Percentiles rank a stretch among this genome's conserved stretches.
Conservation (phyloP, 1,140 invertebrate genomes). For the Mercenaria mercenaria region DNA sequence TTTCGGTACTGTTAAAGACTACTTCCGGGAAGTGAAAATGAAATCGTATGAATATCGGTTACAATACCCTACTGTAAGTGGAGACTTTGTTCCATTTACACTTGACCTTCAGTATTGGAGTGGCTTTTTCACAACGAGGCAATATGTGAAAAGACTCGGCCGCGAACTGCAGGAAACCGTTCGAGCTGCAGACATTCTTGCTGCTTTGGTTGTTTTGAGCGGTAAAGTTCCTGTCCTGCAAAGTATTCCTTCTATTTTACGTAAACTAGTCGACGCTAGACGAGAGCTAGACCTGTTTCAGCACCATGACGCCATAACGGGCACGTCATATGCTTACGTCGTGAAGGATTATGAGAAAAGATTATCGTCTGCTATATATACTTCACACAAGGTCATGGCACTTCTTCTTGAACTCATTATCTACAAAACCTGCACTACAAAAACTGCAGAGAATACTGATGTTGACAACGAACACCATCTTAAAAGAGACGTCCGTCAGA, state of each 20-base stretch:
- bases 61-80: background rate
- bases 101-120: background rate
- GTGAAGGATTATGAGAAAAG: conserved; percentile 97
- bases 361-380: background rate
- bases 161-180: background rate
- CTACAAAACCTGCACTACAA: background rate
- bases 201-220: background rate
- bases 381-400: background rate
- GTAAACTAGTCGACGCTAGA: conserved; percentile 87
- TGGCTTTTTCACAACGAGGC: conserved; percentile 22
- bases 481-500: too few species aligned
- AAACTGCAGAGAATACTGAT: too few species aligned
- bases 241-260: conserved; percentile 22
- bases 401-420: background rate
- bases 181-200: conserved; percentile 2
- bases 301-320: conserved; percentile 99
- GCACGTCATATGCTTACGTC: conserved; percentile 96
- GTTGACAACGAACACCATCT: too few species aligned
- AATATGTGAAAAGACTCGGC: background rate
- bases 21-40: background rate
- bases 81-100: background rate
- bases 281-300: conserved; percentile 95
- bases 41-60: background rate
- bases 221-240: background rate
- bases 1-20: background rate